A percentile compares a stretch with the other conserved stretches of the same genome.
Conservation (phyloP, 2,797 vertebrate species). For the Oreochromis mossambicus region DNA sequence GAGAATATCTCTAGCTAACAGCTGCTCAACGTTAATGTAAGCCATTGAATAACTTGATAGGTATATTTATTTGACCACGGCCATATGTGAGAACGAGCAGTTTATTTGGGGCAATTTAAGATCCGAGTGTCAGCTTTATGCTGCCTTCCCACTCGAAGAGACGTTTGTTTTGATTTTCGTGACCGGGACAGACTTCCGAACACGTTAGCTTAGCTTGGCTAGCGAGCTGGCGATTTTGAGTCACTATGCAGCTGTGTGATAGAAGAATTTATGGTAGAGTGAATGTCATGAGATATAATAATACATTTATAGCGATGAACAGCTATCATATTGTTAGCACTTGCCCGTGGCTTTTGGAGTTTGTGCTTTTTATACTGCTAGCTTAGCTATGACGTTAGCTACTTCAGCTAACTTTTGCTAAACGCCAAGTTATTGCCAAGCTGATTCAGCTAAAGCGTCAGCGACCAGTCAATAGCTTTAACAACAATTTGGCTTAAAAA, state of each 20-base stretch:
- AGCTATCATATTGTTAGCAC: fast-evolving
- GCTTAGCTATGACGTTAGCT: constrained; percentile 44
- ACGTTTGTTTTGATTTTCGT: constrained; percentile 68
- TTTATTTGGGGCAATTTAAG: neutral
- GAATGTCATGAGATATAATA: neutral
- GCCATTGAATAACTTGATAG: neutral
- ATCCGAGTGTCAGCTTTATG: neutral
- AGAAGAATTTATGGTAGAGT: neutral
- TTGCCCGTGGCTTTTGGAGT: neutral
- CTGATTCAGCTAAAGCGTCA: constrained; percentile 9
- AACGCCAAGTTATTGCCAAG: constrained; percentile 35
- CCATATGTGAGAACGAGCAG: neutral
- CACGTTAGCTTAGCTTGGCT: constrained; percentile 52
- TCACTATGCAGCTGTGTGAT: neutral
- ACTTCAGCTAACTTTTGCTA: constrained; percentile 61
- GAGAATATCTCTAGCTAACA: neutral
- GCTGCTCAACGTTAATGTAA: neutral
- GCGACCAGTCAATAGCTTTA: neutral
- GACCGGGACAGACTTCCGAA: constrained; percentile 33
- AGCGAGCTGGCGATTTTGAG: neutral
- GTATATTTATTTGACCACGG: neutral
- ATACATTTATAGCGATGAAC: neutral
- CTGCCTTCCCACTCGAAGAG: neutral
- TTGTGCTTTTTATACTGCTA: constrained; percentile 7
- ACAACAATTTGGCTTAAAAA: neutral